Conservation (phyloP, 2,113 vertebrate genomes). For the Trichechus manatus region DNA sequence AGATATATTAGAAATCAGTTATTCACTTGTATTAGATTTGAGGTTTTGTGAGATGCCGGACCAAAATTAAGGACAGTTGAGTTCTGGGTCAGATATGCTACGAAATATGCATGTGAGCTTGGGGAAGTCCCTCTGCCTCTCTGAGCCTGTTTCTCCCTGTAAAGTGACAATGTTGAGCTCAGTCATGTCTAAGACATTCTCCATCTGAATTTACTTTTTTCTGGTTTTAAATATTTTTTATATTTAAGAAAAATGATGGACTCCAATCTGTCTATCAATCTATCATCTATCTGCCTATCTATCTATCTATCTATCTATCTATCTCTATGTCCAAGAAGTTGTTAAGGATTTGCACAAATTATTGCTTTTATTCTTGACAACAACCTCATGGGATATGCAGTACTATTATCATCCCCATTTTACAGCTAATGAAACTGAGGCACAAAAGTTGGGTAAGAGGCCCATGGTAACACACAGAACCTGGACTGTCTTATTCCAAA, state of each 20-base stretch:
- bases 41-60: neutral
- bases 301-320: neutral
- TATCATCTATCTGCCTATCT: too few species aligned
- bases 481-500: neutral
- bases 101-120: neutral
- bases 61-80: neutral
- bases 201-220: neutral
- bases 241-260: constrained; percentile 31
- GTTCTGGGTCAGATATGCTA: neutral
- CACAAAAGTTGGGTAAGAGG: neutral
- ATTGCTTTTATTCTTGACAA: constrained; percentile 4
- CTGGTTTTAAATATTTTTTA: constrained; percentile 16
- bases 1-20: neutral
- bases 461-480: neutral
- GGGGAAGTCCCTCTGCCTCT: neutral
- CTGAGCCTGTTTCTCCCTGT: neutral
- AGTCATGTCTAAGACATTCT: neutral
- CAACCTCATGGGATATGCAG: neutral
- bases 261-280: neutral
- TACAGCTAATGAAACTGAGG: neutral
- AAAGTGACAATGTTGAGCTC: neutral
- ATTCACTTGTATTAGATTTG: neutral
- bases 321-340: neutral
- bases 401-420: neutral
- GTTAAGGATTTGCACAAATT: neutral